Evolutionary conservation across 2,888 invertebrate species (phyloP), one percentile per base, ranked within the genome.

Genomic region (Gisinianus flammeolus): DNA sequence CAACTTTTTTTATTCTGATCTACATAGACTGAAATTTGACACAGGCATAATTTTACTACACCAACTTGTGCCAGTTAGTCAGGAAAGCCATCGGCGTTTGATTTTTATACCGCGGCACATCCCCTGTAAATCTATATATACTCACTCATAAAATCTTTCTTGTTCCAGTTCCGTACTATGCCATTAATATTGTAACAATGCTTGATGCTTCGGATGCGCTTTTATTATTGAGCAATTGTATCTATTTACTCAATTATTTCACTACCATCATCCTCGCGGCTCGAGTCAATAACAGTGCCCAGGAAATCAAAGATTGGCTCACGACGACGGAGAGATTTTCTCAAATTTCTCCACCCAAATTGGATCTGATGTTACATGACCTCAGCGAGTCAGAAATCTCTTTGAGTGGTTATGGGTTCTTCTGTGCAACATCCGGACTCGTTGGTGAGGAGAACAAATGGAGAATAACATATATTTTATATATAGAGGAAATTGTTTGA

Each of bases 221-320:
- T n/a, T 54, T 75, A 16, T 67, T 75, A 6, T 8, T 75, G 44
- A 67, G 54, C 52, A 75, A 75, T 22, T 75, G 75, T 31, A 31
- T 75, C 12, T 67, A 75, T 52, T 54, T 75, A 24, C 67, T 54
- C 52, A 67, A 67, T 28, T 75, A 75, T 54, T 75, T 75, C 30
- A 75, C 67, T 8, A 75, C 75, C 30, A 66, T 75, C 52, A 67
- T 75, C 31, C 66, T 75, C 3, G 75, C 75, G 3, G 75, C 75
- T 2, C 26, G 75, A 44, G 67, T 75, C 8, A 75, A 75, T 31
- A 75, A 75, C 54, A 67, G 54, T 28, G 75, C 67, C 31, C 56
- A 66, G 28, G 67, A 75, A 2, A 67, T 75, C 22, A 75, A 75
- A 31, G 75, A 75, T 22, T 75, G 75, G 75, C 52, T 75, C 5